Evolutionary conservation across 1,140 invertebrate species (phyloP), one percentile per base, ranked within the genome.

Genomic region (Temnothorax curvispinosus): DNA sequence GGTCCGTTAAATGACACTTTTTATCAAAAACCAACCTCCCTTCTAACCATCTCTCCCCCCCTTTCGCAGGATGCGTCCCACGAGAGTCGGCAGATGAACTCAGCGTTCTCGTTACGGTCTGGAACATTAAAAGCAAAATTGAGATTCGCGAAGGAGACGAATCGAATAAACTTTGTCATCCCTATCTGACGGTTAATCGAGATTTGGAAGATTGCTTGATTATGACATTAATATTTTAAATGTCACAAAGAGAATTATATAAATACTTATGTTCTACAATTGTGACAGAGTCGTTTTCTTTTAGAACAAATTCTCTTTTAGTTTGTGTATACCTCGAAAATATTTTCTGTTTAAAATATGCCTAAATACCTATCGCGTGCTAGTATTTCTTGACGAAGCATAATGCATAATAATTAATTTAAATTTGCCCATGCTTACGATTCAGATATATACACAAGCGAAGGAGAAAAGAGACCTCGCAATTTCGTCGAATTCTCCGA

Each of bases 1-100:
- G 56, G 58, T 41, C 27, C 27, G 80, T 38, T 85, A 84, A 84
- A 85, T 75, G 78, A 84, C 47, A 74, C 86, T 87, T 82, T 87
- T 72, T 72, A 81, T 69, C 47, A 86, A 71, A 86, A 52, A 38
- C 38, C 21, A 76, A 4, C 47, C 35, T 35, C 38, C 41, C 38
- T 8, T 4, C 9, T 18, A 2, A 27, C 27, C 27, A 27, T 27
- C 27, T 1, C 27, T 27, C 62, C 3, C 18, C 13, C 13, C 35
- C 27, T 35, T 44, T 18, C 15, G 8, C 62, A 32, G 27, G 9
- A 60, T 82, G 27, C 9, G 11, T 15, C 52, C 41, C 27, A 1
- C 21, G 47, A 35, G 77, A 69, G 52, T 58, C 78, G 50, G 7
- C 54, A n/a, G 54, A 74, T 84, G 41, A 84, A 84, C 69, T 84